phyloP scores from a whole-genome alignment of 2,797 vertebrate species.

The Miichthys miiuy region DNA sequence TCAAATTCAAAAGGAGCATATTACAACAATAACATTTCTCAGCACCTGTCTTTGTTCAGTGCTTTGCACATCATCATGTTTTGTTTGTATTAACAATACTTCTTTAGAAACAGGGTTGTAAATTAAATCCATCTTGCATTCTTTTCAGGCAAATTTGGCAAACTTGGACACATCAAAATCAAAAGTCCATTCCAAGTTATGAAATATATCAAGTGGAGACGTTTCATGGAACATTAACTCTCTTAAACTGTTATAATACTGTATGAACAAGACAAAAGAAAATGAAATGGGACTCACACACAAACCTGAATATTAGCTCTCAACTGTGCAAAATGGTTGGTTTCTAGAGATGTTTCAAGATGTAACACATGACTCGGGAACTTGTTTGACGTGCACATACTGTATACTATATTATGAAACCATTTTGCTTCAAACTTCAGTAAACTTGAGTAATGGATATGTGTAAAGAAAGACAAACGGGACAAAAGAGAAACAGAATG shows the following conservation, averaged over 20 bases:
- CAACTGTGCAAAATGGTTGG: neutral
- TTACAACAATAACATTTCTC: too few species aligned
- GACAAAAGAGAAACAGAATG: conserved; percentile 1
- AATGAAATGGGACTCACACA: neutral
- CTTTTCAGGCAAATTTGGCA: neutral
- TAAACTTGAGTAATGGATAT: neutral
- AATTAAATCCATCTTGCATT: neutral
- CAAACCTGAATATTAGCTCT: neutral
- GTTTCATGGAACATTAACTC: too few species aligned
- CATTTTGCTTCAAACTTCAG: neutral
- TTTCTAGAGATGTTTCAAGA: too few species aligned
- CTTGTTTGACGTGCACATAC: neutral
- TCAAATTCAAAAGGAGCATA: too few species aligned
- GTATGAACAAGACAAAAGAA: too few species aligned
- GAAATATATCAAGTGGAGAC: too few species aligned
- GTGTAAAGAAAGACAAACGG: neutral
- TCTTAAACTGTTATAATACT: neutral
- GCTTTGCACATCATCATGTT: too few species aligned
- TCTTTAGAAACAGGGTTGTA: too few species aligned
- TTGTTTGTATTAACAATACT: too few species aligned
- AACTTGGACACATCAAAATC: too few species aligned
- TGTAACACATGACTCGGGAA: neutral
- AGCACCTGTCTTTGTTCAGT: too few species aligned
- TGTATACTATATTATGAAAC: neutral
- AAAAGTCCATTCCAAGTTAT: neutral